A percentile compares a stretch with the other conserved stretches of the same genome.
phyloP scores from a whole-genome alignment of 1,140 invertebrate genomes.

The Pseudomyrmex sp. region DNA sequence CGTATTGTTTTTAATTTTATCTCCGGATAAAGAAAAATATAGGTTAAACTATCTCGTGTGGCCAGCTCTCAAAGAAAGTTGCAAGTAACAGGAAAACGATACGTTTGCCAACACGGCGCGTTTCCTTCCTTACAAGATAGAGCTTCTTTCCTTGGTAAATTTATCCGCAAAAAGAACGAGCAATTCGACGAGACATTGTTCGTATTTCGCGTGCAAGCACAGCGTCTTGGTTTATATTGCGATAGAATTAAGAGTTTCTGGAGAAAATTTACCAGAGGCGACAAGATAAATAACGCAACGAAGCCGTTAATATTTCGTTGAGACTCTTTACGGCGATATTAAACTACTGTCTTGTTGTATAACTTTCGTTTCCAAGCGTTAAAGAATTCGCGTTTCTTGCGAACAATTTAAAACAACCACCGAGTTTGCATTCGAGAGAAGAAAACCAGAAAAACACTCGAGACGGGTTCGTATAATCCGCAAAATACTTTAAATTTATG shows the following conservation, averaged over 20 bases:
- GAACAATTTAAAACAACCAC: background rate
- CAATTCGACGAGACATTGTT: conserved; percentile 51
- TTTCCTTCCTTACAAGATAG: conserved; percentile 42
- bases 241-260: conserved; percentile 43
- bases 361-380: background rate
- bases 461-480: too few species aligned
- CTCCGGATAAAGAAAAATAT: conserved; percentile 16
- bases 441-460: too few species aligned
- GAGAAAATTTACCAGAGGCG: conserved; percentile 42
- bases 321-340: conserved; percentile 1
- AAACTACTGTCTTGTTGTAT: background rate
- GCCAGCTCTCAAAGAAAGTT: conserved; percentile 46
- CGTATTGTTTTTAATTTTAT: background rate
- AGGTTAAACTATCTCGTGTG: background rate
- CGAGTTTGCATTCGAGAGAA: too few species aligned
- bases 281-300: conserved; percentile 34
- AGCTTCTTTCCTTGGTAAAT: conserved; percentile 52
- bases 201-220: conserved; percentile 48
- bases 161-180: conserved; percentile 54
- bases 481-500: too few species aligned
- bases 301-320: conserved; percentile 28
- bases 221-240: conserved; percentile 27
- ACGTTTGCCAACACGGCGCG: conserved; percentile 47
- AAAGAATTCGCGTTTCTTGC: background rate
- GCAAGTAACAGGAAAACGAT: conserved; percentile 52